Conservation (phyloP, 2,797 vertebrate species). For the Cyclopterus lumpus region DNA sequence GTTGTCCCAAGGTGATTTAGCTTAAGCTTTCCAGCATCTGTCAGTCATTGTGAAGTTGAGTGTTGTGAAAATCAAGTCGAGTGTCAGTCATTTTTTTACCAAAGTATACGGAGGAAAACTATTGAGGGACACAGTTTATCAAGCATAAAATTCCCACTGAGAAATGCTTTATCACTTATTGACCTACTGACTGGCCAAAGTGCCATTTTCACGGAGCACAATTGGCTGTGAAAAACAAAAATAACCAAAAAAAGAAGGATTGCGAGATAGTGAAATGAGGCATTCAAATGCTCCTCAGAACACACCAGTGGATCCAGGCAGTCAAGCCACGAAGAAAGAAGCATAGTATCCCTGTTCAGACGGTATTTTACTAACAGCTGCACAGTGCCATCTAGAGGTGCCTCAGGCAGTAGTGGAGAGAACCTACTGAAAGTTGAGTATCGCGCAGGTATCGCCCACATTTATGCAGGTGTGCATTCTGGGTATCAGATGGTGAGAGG, state of each 20-base stretch:
- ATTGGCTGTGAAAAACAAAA: constrained; percentile 73
- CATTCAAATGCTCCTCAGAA: constrained; percentile 73
- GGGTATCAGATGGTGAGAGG: constrained; percentile 67
- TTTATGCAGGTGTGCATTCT: constrained; percentile 77
- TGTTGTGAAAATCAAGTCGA: constrained; percentile 40
- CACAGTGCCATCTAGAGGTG: constrained; percentile 86
- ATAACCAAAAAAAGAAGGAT: constrained; percentile 49
- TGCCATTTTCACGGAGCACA: constrained; percentile 69
- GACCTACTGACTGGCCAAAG: constrained; percentile 69
- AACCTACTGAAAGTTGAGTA: constrained; percentile 12
- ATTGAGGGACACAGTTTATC: constrained; percentile 27
- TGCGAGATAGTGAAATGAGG: constrained; percentile 73
- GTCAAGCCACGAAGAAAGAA: constrained; percentile 47
- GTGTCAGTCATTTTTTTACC: constrained; percentile 14
- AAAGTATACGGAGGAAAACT: constrained; percentile 35
- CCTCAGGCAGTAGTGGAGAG: constrained; percentile 12
- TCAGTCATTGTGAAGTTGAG: constrained; percentile 31
- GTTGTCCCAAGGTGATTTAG: constrained; percentile 66
- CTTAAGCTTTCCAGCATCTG: constrained; percentile 46
- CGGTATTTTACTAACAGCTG: constrained; percentile 62
- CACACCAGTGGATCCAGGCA: constrained; percentile 49
- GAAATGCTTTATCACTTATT: constrained; percentile 54
- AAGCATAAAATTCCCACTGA: constrained; percentile 38
- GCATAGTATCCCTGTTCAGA: neutral
- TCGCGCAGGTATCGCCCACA: constrained; percentile 58